Evolutionary conservation across 1,140 invertebrate species (phyloP), one percentile per base, ranked within the genome.

Genomic region (Sarcophaga bullata): DNA sequence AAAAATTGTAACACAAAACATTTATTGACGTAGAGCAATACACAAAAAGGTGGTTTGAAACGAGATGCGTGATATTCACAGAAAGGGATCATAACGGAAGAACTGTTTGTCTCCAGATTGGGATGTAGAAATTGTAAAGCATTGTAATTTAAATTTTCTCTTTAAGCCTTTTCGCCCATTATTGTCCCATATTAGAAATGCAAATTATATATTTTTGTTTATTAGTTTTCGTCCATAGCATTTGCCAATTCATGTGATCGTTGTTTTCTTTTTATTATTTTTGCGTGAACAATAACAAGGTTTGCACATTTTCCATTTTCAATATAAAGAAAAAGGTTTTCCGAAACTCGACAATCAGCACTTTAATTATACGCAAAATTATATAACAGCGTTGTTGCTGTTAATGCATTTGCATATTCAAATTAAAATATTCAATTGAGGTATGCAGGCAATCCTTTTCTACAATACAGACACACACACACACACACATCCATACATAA

Each of bases 1-100:
- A 78, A 75, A 49, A 78, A 78, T 17, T 78, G 75, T 78, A 78
- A 78, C 75, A 78, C 48, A 78, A 78, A 52, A 52, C 75, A 78
- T 78, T 78, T 76, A 76, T 76, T n/a, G 25, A 37, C 25, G 25
- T 37, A 37, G 25, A 37, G 73, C 54, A 7, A 15, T 62, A 15
- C 54, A 62, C 7, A 19, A 68, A 19, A 68, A 17, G 62, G 62
- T 17, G n/a, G 48, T 78, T 50, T 19, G 17, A 37, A 78, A 52
- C 17, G 49, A 17, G n/a, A 78, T 78, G 48, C 49, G 75, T 76
- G 46, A 48, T 47, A 52, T 78, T 17, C n/a, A 78, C 50, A 52
- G 17, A 19, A 78, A 68, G n/a, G n/a, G 19, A 25, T 9, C n/a
- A 13, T 13, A 17, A 68, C 8, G 25, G 25, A 68, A 68, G 19